Evolutionary conservation across 1,140 invertebrate species (phyloP), one percentile per base, ranked within the genome.

Genomic region (Zaprionus kolodkinae): DNA sequence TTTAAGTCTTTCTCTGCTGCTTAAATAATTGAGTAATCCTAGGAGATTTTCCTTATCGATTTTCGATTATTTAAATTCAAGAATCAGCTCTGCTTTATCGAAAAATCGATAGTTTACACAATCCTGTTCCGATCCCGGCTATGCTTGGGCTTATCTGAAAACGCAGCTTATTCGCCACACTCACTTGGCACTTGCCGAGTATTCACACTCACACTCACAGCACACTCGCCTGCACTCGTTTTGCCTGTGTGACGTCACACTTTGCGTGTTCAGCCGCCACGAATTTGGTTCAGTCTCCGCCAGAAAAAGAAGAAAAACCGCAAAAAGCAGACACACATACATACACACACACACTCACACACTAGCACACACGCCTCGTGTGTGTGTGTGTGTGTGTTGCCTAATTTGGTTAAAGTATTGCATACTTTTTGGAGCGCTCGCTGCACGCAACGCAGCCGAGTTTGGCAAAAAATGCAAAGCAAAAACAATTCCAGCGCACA

Each of bases 391-490:
- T 30, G 33, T 40, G 68, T 55, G 56, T 43, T 76, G 69, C 55
- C 74, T 76, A 76, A 76, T 76, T 76, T 76, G 74, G 74, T 76
- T 66, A 72, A 75, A 57, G 63, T 50, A 72, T 72, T 60, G 69
- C 69, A 72, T 38, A 72, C 38, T 76, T 76, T 55, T 57, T 13
- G 63, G 48, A 17, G 43, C 63, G 50, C 57, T 55, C 35, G 55
- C 36, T 72, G 69, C 74, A 76, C 74, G 74, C 74, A 76, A 72
- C 74, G 36, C 38, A 38, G 38, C n/a, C 12, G 36, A 60, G 69
- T 25, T 75, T 75, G 61, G 60, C 67, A 30, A 59, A 55, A 72
- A 76, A 60, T 72, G 68, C 61, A 76, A 72, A 65, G 15, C 55
- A 71, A 59, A 54, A 65, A 54, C 61, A 64, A 65, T 48, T 56